Evolutionary conservation across 2,113 vertebrate species (phyloP).

Genomic region (Alouatta palliata): DNA sequence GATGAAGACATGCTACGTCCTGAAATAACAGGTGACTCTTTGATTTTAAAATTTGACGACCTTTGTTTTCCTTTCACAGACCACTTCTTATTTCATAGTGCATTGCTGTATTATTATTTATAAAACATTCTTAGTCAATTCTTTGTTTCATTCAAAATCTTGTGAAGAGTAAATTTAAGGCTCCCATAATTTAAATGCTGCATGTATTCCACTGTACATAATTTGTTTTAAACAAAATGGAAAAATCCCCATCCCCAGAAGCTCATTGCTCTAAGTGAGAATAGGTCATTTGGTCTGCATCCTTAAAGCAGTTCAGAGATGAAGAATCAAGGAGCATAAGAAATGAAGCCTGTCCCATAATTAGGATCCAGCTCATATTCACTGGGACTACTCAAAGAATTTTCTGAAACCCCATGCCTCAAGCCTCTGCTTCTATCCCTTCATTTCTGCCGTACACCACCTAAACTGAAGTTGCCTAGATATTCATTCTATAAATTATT

Average conservation of each 20-base stretch:
- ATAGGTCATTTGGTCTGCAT: not conserved
- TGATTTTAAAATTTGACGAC: not conserved
- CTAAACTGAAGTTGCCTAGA: not conserved
- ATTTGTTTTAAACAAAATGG: not conserved
- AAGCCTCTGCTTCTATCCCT: not conserved
- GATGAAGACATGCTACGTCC: not conserved
- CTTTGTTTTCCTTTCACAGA: not conserved
- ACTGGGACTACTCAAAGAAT: not conserved
- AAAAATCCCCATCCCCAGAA: not conserved
- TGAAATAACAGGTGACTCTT: not conserved
- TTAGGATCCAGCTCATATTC: not conserved
- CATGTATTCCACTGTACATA: not conserved
- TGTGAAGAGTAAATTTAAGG: not conserved
- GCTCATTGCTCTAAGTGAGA: not conserved
- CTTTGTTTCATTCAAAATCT: not conserved
- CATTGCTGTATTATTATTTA: not conserved
- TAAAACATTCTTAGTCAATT: not conserved
- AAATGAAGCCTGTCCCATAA: not conserved
- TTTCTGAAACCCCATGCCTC: not conserved
- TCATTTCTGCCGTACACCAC: not conserved
- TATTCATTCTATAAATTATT: slow-evolving; percentile 42
- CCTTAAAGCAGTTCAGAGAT: not conserved
- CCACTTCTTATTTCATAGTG: not conserved
- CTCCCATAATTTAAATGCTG: not conserved
- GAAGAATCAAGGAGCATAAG: not conserved